A percentile compares a stretch with the other conserved stretches of the same genome.
Conservation (phyloP, 2,113 vertebrate genomes). For the Oenanthe melanoleuca region DNA sequence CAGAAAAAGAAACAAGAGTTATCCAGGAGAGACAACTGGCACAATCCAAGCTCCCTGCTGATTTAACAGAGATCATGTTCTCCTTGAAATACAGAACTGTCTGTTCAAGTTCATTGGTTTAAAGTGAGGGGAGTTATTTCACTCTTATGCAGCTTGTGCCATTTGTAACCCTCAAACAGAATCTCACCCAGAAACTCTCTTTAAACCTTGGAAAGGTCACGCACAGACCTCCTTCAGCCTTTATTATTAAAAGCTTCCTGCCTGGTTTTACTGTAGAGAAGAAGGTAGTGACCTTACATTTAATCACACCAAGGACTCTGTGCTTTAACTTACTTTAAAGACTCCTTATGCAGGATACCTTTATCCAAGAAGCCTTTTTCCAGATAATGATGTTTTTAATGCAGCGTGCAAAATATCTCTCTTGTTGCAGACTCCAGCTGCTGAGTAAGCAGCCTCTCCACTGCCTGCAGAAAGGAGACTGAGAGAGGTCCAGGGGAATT, state of each 20-base stretch:
- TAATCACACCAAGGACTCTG: conserved; percentile 39
- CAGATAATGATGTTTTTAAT: background rate
- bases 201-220: conserved; percentile 29
- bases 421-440: conserved; percentile 1
- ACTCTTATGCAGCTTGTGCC: background rate
- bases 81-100: background rate
- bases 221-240: background rate
- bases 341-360: background rate
- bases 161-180: background rate
- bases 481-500: conserved; percentile 18
- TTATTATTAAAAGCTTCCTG: conserved; percentile 62
- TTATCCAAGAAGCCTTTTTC: conserved; percentile 18
- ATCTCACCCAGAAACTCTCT: conserved; percentile 18
- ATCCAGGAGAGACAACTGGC: background rate
- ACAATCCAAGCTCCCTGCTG: background rate
- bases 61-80: background rate
- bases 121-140: conserved; percentile 26
- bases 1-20: background rate
- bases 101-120: background rate
- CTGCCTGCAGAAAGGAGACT: conserved; percentile 25
- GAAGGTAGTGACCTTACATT: conserved; percentile 41
- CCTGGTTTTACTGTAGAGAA: conserved; percentile 9
- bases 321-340: conserved; percentile 47
- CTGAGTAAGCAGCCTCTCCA: conserved; percentile 63
- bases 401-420: background rate